phyloP scores from a whole-genome alignment of 2,888 invertebrate species.

The Agriopis leucophaearia region DNA sequence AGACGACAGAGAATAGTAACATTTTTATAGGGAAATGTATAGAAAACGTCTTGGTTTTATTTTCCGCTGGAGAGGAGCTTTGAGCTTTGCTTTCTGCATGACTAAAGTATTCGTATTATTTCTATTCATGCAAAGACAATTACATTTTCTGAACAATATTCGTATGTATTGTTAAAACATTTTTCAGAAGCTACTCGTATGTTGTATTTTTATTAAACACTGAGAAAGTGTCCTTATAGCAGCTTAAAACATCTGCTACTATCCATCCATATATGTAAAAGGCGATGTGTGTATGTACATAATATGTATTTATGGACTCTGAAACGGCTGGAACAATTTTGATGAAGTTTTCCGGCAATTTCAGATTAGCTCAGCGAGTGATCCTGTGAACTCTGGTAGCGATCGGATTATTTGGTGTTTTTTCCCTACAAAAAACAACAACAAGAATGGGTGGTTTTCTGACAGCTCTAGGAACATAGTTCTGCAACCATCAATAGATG shows the following conservation, averaged over 20 bases:
- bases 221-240: not conserved
- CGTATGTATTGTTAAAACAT: not conserved
- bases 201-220: not conserved
- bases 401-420: too few relatives aligned
- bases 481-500: too few relatives aligned
- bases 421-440: too few relatives aligned
- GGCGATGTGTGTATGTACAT: too few relatives aligned
- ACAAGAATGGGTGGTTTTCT: too few relatives aligned
- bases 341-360: too few relatives aligned
- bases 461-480: too few relatives aligned
- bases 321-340: too few relatives aligned
- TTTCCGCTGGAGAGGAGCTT: not conserved
- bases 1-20: conserved; percentile 3
- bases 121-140: conserved; percentile 1
- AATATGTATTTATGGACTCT: too few relatives aligned
- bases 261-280: too few relatives aligned
- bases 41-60: conserved; percentile 24
- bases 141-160: not conserved
- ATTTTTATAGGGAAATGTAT: conserved; percentile 29
- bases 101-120: conserved; percentile 16
- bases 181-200: not conserved
- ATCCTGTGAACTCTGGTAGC: too few relatives aligned
- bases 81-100: conserved; percentile 17
- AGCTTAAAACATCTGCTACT: not conserved
- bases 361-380: too few relatives aligned